phyloP scores from a whole-genome alignment of 92 coral and sea anemone species.

The Heteractis magnifica region DNA sequence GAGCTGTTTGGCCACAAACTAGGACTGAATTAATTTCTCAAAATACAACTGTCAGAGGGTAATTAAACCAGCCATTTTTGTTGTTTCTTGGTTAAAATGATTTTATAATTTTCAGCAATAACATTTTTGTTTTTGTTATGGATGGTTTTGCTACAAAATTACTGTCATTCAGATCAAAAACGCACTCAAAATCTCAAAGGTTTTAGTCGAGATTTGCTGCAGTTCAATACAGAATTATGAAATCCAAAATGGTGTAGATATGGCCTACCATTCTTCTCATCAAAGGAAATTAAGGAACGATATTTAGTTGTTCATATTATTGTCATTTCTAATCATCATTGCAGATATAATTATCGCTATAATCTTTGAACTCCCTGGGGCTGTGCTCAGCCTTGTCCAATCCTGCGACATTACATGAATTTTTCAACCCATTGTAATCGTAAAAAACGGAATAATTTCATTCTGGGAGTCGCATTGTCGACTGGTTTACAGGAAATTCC shows the following conservation, averaged over 20 bases:
- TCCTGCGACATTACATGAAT: neutral
- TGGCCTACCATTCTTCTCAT: neutral
- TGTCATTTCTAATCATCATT: neutral
- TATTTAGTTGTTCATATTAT: neutral
- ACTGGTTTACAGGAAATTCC: constrained; percentile 2
- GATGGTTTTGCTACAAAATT: neutral
- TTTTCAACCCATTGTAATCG: neutral
- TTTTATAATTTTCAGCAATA: neutral
- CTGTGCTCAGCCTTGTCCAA: neutral
- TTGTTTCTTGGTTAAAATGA: too few relatives aligned
- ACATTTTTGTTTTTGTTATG: neutral
- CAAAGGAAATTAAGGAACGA: neutral
- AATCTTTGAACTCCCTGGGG: neutral
- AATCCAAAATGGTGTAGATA: neutral
- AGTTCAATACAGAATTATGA: neutral
- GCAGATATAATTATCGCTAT: neutral
- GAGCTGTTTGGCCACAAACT: too few relatives aligned
- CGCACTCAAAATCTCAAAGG: neutral
- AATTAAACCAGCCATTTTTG: neutral
- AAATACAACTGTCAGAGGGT: neutral
- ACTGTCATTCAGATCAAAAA: neutral
- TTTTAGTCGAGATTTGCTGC: neutral
- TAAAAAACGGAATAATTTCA: neutral
- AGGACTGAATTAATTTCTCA: neutral
- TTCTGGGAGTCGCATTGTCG: neutral